Evolutionary conservation across 1,140 invertebrate species (phyloP), one percentile per base, ranked within the genome.

Genomic region (Drosophila tani): DNA sequence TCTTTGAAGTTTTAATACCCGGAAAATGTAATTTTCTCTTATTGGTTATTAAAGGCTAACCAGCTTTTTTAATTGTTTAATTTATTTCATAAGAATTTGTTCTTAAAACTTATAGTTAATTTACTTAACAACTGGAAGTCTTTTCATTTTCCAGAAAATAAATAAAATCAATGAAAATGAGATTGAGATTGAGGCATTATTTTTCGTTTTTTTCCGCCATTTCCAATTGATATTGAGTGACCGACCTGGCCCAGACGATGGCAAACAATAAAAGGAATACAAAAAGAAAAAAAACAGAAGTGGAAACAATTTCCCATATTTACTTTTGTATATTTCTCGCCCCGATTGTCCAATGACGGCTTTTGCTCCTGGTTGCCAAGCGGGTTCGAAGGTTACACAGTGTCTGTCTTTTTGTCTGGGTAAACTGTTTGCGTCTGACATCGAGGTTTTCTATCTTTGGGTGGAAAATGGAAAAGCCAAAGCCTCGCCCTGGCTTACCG

Each of bases 231-330:
- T 55, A 81, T 80, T 81, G 78, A 62, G 68, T 58, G 50, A 55
- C 49, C 62, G 49, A 63, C 53, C 73, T 75, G 69, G 2, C 53
- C 71, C 81, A 87, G 83, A 88, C 83, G 69, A 81, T 75, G 68
- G 76, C 81, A 87, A 87, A 87, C 79, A 87, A 73, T 51, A 15
- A 43, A 55, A 70, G 40, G 45, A 73, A 21, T 19, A 14, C 24
- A 58, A 38, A 24, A 50, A 24, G n/a, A n/a, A 50, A 51, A 19
- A 19, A 14, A 29, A 41, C 15, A 15, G 24, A 67, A 76, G 70
- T 82, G 67, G 60, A 69, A 78, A 71, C 84, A 81, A 70, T 88
- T 88, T 87, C 58, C 82, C 68, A 83, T 87, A 84, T 88, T 84
- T 87, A 88, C 81, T 81, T 78, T 81, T 77, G 58, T 77, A 60